phyloP scores from a whole-genome alignment of 2,113 vertebrate genomes.

The Cavia porcellus region DNA sequence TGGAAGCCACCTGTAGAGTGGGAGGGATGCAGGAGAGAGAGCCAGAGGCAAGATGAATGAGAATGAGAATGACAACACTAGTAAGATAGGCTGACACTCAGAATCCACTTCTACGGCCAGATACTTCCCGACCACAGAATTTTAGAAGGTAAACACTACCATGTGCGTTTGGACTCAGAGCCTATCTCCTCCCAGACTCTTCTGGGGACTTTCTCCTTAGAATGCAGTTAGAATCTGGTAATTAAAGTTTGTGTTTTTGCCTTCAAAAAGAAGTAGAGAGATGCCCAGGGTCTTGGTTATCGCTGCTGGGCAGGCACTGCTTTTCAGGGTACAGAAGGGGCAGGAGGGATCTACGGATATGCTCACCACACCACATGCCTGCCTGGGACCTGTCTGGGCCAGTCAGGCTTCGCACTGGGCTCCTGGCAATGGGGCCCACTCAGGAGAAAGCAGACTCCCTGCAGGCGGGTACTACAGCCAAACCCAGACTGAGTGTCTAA shows the following conservation, averaged over 20 bases:
- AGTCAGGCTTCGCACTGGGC: neutral
- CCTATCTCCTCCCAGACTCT: neutral
- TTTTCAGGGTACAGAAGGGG: neutral
- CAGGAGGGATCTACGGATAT: neutral
- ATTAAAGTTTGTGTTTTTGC: neutral
- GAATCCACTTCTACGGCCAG: neutral
- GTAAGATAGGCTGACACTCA: neutral
- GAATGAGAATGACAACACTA: neutral
- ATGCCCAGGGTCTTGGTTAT: neutral
- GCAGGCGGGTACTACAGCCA: neutral
- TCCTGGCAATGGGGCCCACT: constrained; percentile 1
- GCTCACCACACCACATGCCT: neutral
- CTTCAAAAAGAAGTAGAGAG: neutral
- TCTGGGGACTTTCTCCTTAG: neutral
- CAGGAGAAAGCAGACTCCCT: neutral
- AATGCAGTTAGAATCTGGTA: neutral
- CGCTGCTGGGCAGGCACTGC: neutral
- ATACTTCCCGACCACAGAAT: neutral
- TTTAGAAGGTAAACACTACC: neutral
- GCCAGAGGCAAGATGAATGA: neutral
- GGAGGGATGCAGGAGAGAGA: neutral
- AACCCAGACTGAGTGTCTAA: neutral
- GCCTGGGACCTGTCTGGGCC: neutral
- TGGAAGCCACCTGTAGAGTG: neutral
- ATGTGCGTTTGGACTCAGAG: neutral